These are phyloP conservation scores for Steatocranus sp. DNA, from an alignment of 2,797 vertebrate species.

Conservation along the genomic window DNA sequence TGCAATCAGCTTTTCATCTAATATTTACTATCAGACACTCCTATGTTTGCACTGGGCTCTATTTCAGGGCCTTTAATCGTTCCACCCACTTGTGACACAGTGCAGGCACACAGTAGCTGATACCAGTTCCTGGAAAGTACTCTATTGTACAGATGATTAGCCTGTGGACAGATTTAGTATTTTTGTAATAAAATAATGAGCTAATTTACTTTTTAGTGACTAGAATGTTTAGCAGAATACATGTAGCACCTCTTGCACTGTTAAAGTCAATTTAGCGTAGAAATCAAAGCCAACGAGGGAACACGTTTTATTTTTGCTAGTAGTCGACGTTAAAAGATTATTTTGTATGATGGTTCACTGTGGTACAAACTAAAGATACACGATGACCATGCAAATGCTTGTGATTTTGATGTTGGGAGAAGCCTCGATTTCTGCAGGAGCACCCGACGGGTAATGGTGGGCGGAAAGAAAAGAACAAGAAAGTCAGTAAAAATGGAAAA, in stretches of 20 bases:
- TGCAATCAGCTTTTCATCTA: slow-evolving; percentile 39
- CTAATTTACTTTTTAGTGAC: slow-evolving; percentile 49
- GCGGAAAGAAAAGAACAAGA: slow-evolving; percentile 38
- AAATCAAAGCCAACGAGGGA: slow-evolving; percentile 22
- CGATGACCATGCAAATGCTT: background rate
- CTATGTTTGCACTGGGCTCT: slow-evolving; percentile 34
- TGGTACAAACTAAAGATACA: background rate
- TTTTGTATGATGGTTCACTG: slow-evolving; percentile 41
- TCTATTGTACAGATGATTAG: slow-evolving; percentile 50
- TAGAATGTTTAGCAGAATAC: slow-evolving; percentile 55
- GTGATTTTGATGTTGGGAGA: slow-evolving; percentile 55
- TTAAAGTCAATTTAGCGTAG: slow-evolving; percentile 43
- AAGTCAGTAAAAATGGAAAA: slow-evolving; percentile 43
- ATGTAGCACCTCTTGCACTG: slow-evolving; percentile 63
- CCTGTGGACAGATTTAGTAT: slow-evolving; percentile 61
- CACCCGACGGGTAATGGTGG: background rate
- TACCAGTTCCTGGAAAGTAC: slow-evolving; percentile 19
- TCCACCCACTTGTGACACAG: slow-evolving; percentile 37
- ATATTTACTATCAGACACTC: slow-evolving; percentile 21
- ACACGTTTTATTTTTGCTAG: slow-evolving; percentile 61
- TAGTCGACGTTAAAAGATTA: background rate
- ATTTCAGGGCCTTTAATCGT: slow-evolving; percentile 31
- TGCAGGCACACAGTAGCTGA: background rate
- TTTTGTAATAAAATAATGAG: slow-evolving; percentile 65
- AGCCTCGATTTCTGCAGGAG: slow-evolving; percentile 18